Base-by-base conservation (phyloP, 1,140 invertebrate species). In the Mercenaria mercenaria region DNA sequence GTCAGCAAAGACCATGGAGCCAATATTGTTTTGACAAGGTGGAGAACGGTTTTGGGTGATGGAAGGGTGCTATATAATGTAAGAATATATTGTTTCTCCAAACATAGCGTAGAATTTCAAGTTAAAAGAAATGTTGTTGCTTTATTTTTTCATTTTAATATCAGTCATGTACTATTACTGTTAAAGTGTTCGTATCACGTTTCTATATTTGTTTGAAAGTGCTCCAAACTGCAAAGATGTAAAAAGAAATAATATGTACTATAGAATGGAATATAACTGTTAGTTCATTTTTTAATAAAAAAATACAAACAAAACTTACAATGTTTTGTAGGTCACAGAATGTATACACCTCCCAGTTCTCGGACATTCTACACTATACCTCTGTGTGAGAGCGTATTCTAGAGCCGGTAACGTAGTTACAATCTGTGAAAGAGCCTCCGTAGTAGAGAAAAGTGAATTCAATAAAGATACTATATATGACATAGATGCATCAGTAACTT, bases 351-450 rank as follows among this genome's bases (percentile, higher is more conserved):
- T 88, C 6, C 86, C 86, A 0, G 39, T 47, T 56, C 64, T 59
- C 23, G 61, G 76, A 0, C 76, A 72, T 50, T 26, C 41, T 37
- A 15, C 41, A 2, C 11, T 67, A 29, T 81, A 47, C 50, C 15
- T 69, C 3, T 88, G 86, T 81, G 61, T 88, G 29, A 64, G 47
- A 26, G 47, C 47, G 37, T 81, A 32, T 26, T 88, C 43, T 32
- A 32, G 34, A 4, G 61, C 20, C 20, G 86, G 86, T 34, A 56
- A 47, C 11, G 34, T 41, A 23, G 43, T 29, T 23, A 77, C 32
- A 50, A 26, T 11, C 32, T 88, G 86, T 32, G 1, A 61, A 39
- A 29, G 29, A 20, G 50, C 80, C 0, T 41, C 59, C 23, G 43
- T 20, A 52, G 79, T 76, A 18, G 50, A 79, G 20, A 18, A 64